phyloP scores from a whole-genome alignment of 1,140 invertebrate genomes.

The Drosophila eugracilis region DNA sequence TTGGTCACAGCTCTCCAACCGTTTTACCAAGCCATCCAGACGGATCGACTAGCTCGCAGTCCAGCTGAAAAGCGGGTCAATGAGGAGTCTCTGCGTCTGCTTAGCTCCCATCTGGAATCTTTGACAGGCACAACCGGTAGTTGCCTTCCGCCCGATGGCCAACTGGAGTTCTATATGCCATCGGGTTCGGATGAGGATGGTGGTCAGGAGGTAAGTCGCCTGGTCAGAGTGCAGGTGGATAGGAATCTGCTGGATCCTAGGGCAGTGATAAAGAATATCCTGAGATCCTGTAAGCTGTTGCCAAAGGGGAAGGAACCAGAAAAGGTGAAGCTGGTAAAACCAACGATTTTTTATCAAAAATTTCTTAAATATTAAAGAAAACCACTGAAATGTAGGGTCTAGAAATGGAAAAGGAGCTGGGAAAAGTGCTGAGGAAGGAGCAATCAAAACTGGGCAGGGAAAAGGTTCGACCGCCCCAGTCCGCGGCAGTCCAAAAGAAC shows the following conservation, averaged over 20 bases:
- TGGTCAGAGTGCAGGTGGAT: constrained; percentile 89
- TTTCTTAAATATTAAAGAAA: no score
- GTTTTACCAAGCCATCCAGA: constrained; percentile 97
- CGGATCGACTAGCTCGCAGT: constrained; percentile 95
- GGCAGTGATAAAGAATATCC: constrained; percentile 90
- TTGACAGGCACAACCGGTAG: constrained; percentile 80
- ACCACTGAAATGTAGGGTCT: no score
- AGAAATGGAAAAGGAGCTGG: constrained; percentile 7
- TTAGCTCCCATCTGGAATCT: constrained; percentile 92
- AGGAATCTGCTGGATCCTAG: constrained; percentile 87
- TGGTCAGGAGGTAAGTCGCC: constrained; percentile 74
- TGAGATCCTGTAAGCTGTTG: constrained; percentile 91
- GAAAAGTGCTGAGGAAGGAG: constrained; percentile 3
- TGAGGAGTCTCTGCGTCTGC: constrained; percentile 94
- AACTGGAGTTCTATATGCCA: constrained; percentile 90
- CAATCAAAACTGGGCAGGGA: background rate
- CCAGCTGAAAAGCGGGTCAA: constrained; percentile 95
- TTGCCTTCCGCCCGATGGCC: constrained; percentile 85
- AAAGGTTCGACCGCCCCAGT: constrained; percentile 4
- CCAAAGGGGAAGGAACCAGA: background rate
- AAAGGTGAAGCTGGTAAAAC: background rate
- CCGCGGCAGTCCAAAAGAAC: no score
- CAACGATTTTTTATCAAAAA: no score
- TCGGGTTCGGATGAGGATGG: constrained; percentile 87
- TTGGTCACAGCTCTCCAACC: constrained; percentile 93